Base-by-base conservation (phyloP, 2,888 invertebrate genomes). In the Chironomus tentans region DNA sequence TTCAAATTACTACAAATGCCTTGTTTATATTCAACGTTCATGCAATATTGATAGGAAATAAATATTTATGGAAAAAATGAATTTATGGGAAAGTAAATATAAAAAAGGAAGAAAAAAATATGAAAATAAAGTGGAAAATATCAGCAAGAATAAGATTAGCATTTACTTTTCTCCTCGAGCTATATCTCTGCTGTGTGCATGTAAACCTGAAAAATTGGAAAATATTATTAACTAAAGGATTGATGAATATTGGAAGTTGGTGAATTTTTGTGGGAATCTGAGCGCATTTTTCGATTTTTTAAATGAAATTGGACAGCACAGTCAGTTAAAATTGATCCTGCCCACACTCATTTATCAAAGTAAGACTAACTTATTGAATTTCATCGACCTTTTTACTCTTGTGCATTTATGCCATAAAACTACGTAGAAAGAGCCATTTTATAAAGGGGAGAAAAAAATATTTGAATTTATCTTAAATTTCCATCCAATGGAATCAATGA, bases 41-140 rank as follows among this genome's bases (percentile, higher is more conserved):
- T 71, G 71, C 71, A 71, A 71, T 71, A 71, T 71, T 71, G 71
- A 71, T 71, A 71, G 71, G 71, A 56, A 56, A 71, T 71, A 71
- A 71, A 71, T 71, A 71, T 71, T 71, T 71, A 71, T 71, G 24
- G 28, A 21, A 47, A 70, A 48, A 50, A 65, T 65, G 21, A 71
- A 70, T 71, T 48, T 65, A 65, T 24, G 71, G 24, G 48, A 13
- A 56, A 71, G 28, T 12, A 70, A 70, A 70, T 70, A 38, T 28
- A 38, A 68, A 38, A 38, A 38, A 38, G 10, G 38, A 38, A 10
- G 6, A 10, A 38, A 38, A 38, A 38, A 38, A 38, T 38, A 38
- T 38, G 38, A 38, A 38, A 38, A 38, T 28, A 28, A 28, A 50
- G 50, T 4, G n/a, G 13, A 50, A 28, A 28, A 50, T n/a, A n/a